Base-by-base conservation (phyloP, 2,797 vertebrate genomes). In the Acestrorhynchus altus region DNA sequence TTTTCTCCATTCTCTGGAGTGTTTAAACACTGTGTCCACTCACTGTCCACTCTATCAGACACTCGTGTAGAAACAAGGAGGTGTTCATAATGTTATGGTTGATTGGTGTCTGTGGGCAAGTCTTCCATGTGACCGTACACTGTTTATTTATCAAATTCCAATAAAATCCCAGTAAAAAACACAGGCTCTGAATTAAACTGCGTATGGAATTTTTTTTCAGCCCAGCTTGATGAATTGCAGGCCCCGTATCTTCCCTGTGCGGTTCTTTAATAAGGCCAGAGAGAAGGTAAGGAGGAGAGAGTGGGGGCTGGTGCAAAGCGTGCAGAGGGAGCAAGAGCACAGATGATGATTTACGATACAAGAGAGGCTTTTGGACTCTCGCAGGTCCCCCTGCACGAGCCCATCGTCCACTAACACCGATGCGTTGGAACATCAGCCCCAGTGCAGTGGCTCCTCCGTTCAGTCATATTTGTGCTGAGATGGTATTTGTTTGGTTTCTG, bases 251-350 rank as follows among this genome's bases (percentile, higher is more conserved):
- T 78, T 89, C 88, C 81, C 87, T 84, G 86, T 77, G 69, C 86
- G 86, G 86, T 86, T 81, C 88, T 89, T 88, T 92, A 92, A 92
- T 91, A 92, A 92, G 90, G 86, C 86, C 75, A 84, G 90, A 88
- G 89, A 92, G 86, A 86, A 71, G 88, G 87, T 87, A 86, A 6
- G 54, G 10, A 56, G 18, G 46, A n/a, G 1, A 20, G 35, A 9
- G 42, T 42, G 67, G 18, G 68, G 35, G 68, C 46, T 31, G 47
- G 40, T n/a, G 16, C 15, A 63, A 31, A 61, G 57, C 24, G 2
- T 35, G 57, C 57, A 39, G 54, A 52, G 47, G 20, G 75, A 40
- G 46, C 10, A n/a, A 51, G 75, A 20, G 40, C 84, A 82, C 64
- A 59, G 87, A 91, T 83, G 81, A 86, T 92, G 91, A 92, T 93